Base-by-base conservation (phyloP, 2,113 vertebrate genomes). In the Brachionichthys hirsutus region DNA sequence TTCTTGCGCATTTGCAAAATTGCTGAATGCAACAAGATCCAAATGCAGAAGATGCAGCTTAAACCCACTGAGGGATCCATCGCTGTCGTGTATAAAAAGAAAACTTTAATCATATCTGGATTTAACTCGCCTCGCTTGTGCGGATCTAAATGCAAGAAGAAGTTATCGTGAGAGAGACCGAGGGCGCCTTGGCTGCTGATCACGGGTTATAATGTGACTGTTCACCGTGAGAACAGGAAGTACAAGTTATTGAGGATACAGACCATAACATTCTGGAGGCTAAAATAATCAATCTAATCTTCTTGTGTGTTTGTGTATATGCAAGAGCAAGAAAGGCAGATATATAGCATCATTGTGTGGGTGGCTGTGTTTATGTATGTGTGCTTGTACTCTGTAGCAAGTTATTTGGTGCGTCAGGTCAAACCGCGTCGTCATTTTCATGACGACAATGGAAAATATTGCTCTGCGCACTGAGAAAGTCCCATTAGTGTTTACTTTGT, bases 151-250 rank as follows among this genome's bases (percentile, higher is more conserved):
- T 40, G 52, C 20, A 75, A 67, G 54, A n/a, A n/a, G n/a, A 43
- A 54, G 55, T 47, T 46, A 2, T 48, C 38, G 47, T 83, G 55
- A 69, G 77, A 75, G 69, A 73, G 62, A 51, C 68, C 14, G 20
- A 71, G 77, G 70, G 81, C 77, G 82, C 12, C 42, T 68, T 62
- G 64, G 65, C 69, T n/a, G 34, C 53, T 44, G 65, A 73, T 67
- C 53, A 54, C n/a, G 45, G 65, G 44, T 81, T 77, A 72, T 38
- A 70, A 41, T 60, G 41, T 22, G 64, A 66, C 67, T 49, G 48
- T 67, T 54, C 30, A 83, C 73, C 73, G 73, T 91, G 88, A 84
- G 87, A 89, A 91, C 87, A 88, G 89, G 87, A 91, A 88, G 81
- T 86, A 44, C 41, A 54, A 80, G 75, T 83, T 88, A 84, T 84